Conservation (phyloP, 2,888 invertebrate genomes). For the Acanthoscelides obtectus region DNA sequence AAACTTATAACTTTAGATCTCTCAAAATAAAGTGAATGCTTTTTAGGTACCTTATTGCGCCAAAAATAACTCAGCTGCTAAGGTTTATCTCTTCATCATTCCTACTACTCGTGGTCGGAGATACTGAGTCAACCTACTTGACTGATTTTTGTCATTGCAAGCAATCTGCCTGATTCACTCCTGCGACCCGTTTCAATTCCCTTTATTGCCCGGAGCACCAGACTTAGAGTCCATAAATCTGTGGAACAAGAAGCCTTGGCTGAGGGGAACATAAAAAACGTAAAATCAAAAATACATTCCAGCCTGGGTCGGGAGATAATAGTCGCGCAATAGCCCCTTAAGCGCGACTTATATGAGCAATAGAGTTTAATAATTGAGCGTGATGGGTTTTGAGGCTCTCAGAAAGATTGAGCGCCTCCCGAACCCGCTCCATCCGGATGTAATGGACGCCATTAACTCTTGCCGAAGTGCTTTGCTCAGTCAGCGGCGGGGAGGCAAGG, state of each 20-base stretch:
- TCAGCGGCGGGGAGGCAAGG: conserved; percentile 15
- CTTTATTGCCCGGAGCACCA: conserved; percentile 14
- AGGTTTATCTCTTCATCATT: no score
- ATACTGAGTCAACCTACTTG: no score
- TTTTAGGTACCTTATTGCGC: no score
- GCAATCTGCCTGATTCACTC: neutral
- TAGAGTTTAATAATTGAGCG: conserved; percentile 50
- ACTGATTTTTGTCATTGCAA: neutral
- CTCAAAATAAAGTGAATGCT: no score
- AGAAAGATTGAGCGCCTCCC: conserved; percentile 46
- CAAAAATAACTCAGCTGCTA: no score
- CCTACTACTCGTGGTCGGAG: no score
- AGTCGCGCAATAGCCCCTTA: conserved; percentile 44
- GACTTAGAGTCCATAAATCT: conserved; percentile 29
- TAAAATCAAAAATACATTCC: conserved; percentile 45
- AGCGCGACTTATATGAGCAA: conserved; percentile 48
- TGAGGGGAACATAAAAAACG: conserved; percentile 30
- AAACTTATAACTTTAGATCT: no score
- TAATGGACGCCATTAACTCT: conserved; percentile 40
- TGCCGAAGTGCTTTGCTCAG: conserved; percentile 12
- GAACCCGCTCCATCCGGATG: conserved; percentile 24
- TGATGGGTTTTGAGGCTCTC: conserved; percentile 48
- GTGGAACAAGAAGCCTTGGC: conserved; percentile 32
- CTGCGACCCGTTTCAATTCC: conserved; percentile 10
- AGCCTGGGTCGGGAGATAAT: conserved; percentile 29